phyloP scores from a whole-genome alignment of 2,797 vertebrate species.

The Rhinogobio ventralis region DNA sequence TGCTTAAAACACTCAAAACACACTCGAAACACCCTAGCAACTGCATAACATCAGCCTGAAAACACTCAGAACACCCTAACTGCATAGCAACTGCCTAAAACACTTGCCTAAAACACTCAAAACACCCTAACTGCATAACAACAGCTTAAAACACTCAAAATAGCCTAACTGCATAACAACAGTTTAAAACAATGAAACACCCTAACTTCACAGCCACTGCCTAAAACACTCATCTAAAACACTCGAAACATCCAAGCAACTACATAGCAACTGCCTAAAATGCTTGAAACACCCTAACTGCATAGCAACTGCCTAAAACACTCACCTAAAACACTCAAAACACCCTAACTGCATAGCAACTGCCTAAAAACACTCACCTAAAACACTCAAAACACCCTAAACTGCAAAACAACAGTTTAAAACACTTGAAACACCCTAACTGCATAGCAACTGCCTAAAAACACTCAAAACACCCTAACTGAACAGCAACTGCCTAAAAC shows the following conservation, averaged over 20 bases:
- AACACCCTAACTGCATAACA: not conserved
- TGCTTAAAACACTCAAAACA: accelerated
- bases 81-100: not conserved
- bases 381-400: too few relatives aligned
- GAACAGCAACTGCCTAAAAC: not conserved
- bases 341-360: not conserved
- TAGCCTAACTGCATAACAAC: not conserved
- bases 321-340: not conserved
- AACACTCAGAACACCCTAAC: not conserved
- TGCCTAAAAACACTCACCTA: not conserved
- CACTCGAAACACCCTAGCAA: not conserved
- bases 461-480: not conserved
- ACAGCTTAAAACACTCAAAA: accelerated
- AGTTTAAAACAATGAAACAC: not conserved
- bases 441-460: not conserved
- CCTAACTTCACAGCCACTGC: not conserved
- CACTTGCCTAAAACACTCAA: not conserved
- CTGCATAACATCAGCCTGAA: not conserved
- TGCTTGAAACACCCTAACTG: not conserved
- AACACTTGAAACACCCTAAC: not conserved
- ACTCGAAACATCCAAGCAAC: too few relatives aligned
- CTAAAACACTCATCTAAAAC: too few relatives aligned
- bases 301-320: not conserved
- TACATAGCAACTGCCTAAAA: not conserved
- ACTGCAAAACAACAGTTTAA: too few relatives aligned